Evolutionary conservation across 2,797 vertebrate species (phyloP).

Genomic region (Morelia viridis): DNA sequence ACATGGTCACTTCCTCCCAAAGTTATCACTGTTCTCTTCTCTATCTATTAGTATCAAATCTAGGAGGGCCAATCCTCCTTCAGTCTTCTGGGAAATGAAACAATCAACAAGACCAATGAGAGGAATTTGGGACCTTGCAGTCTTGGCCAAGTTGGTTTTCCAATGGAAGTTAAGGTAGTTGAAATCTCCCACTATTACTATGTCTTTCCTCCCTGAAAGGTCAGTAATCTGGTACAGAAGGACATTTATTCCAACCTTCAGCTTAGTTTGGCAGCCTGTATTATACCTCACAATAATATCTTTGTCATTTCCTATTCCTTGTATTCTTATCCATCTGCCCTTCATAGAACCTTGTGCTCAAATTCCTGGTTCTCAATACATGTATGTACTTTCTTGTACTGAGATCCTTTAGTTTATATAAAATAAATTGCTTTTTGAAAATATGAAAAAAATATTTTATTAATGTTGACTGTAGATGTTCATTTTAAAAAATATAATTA

Average conservation of each 20-base stretch:
- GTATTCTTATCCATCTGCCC: background rate
- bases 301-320: background rate
- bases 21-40: background rate
- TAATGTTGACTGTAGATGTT: background rate
- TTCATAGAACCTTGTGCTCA: background rate
- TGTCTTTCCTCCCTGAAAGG: background rate
- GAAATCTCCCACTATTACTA: background rate
- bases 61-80: background rate
- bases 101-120: background rate
- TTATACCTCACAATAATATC: background rate
- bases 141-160: background rate
- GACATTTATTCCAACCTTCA: background rate
- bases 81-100: background rate
- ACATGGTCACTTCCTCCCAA: background rate
- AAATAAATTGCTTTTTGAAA: background rate
- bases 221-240: background rate
- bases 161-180: background rate
- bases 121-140: background rate
- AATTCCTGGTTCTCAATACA: background rate
- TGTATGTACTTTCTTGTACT: background rate
- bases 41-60: background rate
- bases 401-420: background rate
- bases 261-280: background rate
- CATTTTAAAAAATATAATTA: conserved; percentile 48
- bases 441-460: background rate